Base-by-base conservation (phyloP, 2,888 invertebrate species). In the Cecidostiba fungosa region DNA sequence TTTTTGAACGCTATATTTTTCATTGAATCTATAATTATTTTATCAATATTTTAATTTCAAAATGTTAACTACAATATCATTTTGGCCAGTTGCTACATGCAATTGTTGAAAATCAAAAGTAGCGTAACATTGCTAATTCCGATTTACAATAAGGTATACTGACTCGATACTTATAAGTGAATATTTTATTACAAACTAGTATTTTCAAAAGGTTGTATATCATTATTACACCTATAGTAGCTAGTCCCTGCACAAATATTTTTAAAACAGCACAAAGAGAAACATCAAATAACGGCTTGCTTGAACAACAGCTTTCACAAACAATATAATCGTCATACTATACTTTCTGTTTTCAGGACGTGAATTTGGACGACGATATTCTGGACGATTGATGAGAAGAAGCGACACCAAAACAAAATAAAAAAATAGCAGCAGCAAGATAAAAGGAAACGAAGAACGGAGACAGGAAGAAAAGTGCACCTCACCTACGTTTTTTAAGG, bases 341-440 rank as follows among this genome's bases (percentile, higher is more conserved):
- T 26, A 72, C 66, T 19, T 69, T 85, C 19, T 47, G 23, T 14
- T 95, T 94, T 79, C 94, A 96, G 96, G 96, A 96, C 92, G 95
- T 96, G 86, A 96, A 96, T 93, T 94, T 96, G 90, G 97, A 96
- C 91, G 96, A 97, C 91, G 96, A 96, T 91, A 94, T 96, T 89
- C 93, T 96, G 87, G 96, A 95, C 90, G 96, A 96, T 89, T 87
- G 85, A 77, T 84, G 23, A 83, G 82, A 32, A 82, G 43, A 3
- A 85, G 47, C 54, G 26, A 73, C 66, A 78, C 73, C 73, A 85
- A 85, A 86, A 81, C 72, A 79, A 81, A 23, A 50, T 29, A 62
- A 36, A 73, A 77, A 36, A 32, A 47, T 43, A 43, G 72, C 23
- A 54, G 16, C 23, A 50, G 32, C 47, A 23, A 72, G 26, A 47